phyloP scores from a whole-genome alignment of 2,888 invertebrate species.

The Teleogryllus oceanicus region DNA sequence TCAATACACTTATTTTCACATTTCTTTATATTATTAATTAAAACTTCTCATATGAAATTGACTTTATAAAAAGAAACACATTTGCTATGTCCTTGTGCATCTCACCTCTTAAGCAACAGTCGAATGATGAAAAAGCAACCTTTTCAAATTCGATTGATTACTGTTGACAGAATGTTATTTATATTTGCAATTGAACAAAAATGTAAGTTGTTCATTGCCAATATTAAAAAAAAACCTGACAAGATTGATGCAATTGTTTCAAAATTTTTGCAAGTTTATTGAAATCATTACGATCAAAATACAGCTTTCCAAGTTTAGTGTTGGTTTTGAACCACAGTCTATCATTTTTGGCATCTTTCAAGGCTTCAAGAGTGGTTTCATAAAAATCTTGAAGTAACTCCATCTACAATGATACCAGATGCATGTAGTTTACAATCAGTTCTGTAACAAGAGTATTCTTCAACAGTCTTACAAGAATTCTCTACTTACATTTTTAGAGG shows the following conservation, averaged over 20 bases:
- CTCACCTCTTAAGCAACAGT: too few relatives aligned
- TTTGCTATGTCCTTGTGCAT: too few relatives aligned
- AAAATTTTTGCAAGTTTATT: constrained; percentile 92
- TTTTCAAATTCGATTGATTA: too few relatives aligned
- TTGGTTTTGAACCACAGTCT: constrained; percentile 99
- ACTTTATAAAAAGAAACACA: too few relatives aligned
- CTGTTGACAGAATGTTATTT: too few relatives aligned
- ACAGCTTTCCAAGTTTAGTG: constrained; percentile 96
- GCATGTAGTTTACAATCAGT: too few relatives aligned
- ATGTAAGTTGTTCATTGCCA: too few relatives aligned
- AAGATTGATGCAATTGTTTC: constrained; percentile 94
- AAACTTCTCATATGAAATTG: too few relatives aligned
- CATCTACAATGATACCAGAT: constrained; percentile 62
- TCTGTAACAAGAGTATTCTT: not conserved
- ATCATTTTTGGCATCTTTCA: constrained; percentile 98
- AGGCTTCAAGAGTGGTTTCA: constrained; percentile 89
- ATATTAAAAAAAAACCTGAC: constrained; percentile 59
- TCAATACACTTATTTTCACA: too few relatives aligned
- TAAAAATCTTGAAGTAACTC: constrained; percentile 97
- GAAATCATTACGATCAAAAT: constrained; percentile 94
- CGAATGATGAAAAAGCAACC: too few relatives aligned
- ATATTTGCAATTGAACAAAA: too few relatives aligned
- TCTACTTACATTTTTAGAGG: constrained; percentile 88
- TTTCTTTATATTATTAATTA: too few relatives aligned
- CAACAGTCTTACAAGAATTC: not conserved